Evolutionary conservation across 2,797 vertebrate species (phyloP), one percentile per base, ranked within the genome.

Genomic region (Lophius americanus): DNA sequence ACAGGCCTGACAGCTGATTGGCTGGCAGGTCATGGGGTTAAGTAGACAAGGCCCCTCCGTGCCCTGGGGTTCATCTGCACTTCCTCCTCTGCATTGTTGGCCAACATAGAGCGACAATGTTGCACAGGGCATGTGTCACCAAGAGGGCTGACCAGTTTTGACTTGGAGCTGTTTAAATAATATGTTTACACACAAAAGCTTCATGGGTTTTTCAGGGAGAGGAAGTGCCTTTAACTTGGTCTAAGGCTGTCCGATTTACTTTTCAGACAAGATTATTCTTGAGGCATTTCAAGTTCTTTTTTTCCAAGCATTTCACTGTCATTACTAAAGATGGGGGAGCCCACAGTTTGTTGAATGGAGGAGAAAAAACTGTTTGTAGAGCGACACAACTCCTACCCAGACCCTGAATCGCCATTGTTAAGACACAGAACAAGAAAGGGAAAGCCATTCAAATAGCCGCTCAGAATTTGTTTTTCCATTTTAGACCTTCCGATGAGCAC

Each of bases 401-500:
- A 88, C 84, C 86, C 86, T 79, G 85, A 82, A 76, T 64, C 64
- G 44, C 81, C 75, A 90, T 93, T 93, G 92, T 93, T 78, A 14
- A 44, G 75, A 76, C 71, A 61, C 76, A 82, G 82, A 89, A 89
- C 85, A 85, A 86, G 75, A 90, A 89, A 85, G 89, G 84, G 86
- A 91, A 92, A 85, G 78, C 53, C 84, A 90, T 92, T 93, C 88
- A 93, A 93, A 94, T 86, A 48, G 64, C 70, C n/a, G 69, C 85
- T 88, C 83, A 84, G 92, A 93, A 93, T 93, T 93, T 93, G 91
- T 83, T 93, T 93, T 88, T 63, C 86, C 69, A 84, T 91, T 88
- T 93, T 92, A 88, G 89, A 90, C 89, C 90, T 88, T 93, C 90
- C 85, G 86, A 88, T 35, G 37, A 4, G 63, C 81, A 93, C 91